Evolutionary conservation across 2,888 invertebrate genomes (phyloP).

Genomic region (Protophormia terraenovae): DNA sequence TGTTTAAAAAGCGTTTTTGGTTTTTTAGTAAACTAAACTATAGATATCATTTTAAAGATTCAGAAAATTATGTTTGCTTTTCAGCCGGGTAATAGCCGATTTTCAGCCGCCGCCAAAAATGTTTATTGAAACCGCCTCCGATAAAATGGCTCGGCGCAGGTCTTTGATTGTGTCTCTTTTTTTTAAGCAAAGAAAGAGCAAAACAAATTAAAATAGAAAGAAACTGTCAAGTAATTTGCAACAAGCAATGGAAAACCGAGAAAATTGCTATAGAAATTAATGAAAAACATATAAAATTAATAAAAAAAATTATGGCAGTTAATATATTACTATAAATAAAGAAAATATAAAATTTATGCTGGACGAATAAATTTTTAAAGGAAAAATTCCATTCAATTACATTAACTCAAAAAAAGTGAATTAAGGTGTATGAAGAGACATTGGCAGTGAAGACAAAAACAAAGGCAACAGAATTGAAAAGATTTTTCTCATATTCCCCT

Average conservation of each 20-base stretch:
- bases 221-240: slow-evolving; percentile 53
- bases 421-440: not conserved
- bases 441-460: slow-evolving; percentile 41
- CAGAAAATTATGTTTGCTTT: no score
- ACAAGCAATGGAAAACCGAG: slow-evolving; percentile 49
- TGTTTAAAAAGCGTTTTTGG: no score
- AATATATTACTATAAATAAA: slow-evolving; percentile 8
- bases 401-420: not conserved
- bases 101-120: no score
- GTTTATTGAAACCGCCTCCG: no score
- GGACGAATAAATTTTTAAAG: not conserved
- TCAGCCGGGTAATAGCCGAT: no score
- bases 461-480: slow-evolving; percentile 7
- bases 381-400: not conserved
- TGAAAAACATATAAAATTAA: not conserved
- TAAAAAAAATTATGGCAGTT: slow-evolving; percentile 22
- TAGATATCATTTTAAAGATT: no score
- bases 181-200: not conserved
- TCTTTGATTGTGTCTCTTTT: not conserved
- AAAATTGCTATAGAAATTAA: slow-evolving; percentile 28
- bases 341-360: not conserved
- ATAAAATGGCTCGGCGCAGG: no score
- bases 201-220: slow-evolving; percentile 16
- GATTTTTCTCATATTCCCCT: slow-evolving; percentile 12
- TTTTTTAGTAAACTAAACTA: no score